Evolutionary conservation across 2,888 invertebrate genomes (phyloP).

Genomic region (Caenorhabditis doughertyi): DNA sequence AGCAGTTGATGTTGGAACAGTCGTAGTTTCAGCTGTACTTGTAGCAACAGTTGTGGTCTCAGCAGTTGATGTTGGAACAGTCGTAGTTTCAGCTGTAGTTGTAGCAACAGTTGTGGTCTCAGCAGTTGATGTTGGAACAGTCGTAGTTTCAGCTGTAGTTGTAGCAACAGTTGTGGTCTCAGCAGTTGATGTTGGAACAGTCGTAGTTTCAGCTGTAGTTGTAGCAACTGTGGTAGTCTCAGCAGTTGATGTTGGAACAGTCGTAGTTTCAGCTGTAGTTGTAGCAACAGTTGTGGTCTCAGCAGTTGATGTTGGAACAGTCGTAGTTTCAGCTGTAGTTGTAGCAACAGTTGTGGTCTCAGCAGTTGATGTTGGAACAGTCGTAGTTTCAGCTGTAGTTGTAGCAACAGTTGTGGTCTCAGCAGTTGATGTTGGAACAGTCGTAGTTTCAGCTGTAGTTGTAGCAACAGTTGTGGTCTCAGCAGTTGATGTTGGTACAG

Average conservation of each 20-base stretch:
- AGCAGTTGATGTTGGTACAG: too few species aligned
- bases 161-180: neutral
- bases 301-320: neutral
- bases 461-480: neutral
- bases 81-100: neutral
- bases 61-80: neutral
- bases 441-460: neutral
- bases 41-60: neutral
- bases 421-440: neutral
- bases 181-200: neutral
- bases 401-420: neutral
- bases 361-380: neutral
- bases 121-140: neutral
- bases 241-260: neutral
- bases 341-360: neutral
- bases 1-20: neutral
- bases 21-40: neutral
- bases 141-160: neutral
- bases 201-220: neutral
- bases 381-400: neutral
- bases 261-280: neutral
- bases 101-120: neutral
- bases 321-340: neutral
- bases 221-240: neutral
- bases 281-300: neutral